phyloP scores from a whole-genome alignment of 2,113 vertebrate species.

The Cochlearius cochlearius region DNA sequence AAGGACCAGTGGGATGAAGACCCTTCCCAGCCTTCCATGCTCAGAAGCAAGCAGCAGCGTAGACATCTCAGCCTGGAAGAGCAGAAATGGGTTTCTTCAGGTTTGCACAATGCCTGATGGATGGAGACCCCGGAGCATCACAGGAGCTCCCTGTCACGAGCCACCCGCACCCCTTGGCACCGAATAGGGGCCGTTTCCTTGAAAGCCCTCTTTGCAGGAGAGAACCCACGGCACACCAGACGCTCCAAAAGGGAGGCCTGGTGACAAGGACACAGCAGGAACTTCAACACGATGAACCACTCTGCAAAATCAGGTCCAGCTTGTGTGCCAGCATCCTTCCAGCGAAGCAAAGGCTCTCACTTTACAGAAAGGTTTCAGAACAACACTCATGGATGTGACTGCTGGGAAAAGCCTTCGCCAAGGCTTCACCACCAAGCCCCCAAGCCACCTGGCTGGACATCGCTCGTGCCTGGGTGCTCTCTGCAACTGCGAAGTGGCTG shows the following conservation, averaged over 20 bases:
- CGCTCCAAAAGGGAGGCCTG: neutral
- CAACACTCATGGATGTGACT: neutral
- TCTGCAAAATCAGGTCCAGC: neutral
- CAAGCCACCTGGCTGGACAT: accelerated
- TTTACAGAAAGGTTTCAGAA: neutral
- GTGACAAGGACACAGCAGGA: neutral
- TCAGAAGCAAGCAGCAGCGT: neutral
- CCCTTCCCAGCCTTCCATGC: accelerated
- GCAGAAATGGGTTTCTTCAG: accelerated
- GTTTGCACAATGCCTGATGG: accelerated
- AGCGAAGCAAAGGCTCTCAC: accelerated
- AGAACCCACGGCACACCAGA: neutral
- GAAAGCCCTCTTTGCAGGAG: neutral
- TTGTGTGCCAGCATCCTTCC: neutral
- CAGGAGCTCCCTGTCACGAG: neutral
- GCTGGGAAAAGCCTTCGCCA: neutral
- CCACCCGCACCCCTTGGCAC: accelerated
- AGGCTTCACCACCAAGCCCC: neutral
- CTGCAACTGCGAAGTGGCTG: neutral
- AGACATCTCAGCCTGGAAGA: neutral
- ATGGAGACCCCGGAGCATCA: neutral
- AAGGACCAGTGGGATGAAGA: neutral
- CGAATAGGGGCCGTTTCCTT: accelerated
- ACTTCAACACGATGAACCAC: neutral
- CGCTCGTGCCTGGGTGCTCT: neutral